Conservation (phyloP, 2,113 vertebrate genomes). For the Scatophagus argus region DNA sequence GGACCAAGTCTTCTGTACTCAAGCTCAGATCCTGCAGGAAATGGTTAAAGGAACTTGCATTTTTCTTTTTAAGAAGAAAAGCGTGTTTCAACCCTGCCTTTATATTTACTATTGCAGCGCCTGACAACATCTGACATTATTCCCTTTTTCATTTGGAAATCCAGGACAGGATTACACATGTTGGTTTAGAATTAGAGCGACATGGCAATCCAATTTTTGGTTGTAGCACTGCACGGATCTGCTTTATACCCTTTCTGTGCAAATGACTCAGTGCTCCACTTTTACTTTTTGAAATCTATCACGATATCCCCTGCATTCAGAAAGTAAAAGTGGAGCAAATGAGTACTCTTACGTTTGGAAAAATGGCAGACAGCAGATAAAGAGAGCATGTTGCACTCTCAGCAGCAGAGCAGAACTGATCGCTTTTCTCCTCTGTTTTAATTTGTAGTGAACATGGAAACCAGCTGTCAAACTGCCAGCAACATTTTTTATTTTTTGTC, state of each 20-base stretch:
- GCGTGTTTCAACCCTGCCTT: constrained; percentile 6
- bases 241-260: constrained; percentile 26
- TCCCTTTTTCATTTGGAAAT: constrained; percentile 38
- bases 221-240: constrained; percentile 41
- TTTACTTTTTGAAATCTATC: constrained; percentile 45
- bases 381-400: constrained; percentile 16
- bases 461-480: constrained; percentile 33
- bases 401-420: constrained; percentile 49
- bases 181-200: constrained; percentile 58
- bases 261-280: constrained; percentile 41
- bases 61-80: constrained; percentile 23
- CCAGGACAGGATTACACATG: constrained; percentile 45
- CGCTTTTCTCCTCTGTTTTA: constrained; percentile 30
- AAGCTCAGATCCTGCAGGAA: constrained; percentile 11
- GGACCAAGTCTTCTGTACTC: background rate
- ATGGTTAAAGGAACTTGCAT: constrained; percentile 18
- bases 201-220: constrained; percentile 46
- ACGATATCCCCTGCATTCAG: constrained; percentile 42
- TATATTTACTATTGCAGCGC: constrained; percentile 11
- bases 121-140: constrained; percentile 42
- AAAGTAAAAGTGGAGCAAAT: constrained; percentile 37
- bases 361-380: constrained; percentile 31
- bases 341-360: constrained; percentile 24
- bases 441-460: constrained; percentile 35
- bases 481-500: background rate